Percentiles rank a stretch among this genome's conserved stretches.
These are phyloP conservation scores for Drosophila lacteicornis DNA, from an alignment of 1,140 invertebrate genomes.

Conservation along the genomic window DNA sequence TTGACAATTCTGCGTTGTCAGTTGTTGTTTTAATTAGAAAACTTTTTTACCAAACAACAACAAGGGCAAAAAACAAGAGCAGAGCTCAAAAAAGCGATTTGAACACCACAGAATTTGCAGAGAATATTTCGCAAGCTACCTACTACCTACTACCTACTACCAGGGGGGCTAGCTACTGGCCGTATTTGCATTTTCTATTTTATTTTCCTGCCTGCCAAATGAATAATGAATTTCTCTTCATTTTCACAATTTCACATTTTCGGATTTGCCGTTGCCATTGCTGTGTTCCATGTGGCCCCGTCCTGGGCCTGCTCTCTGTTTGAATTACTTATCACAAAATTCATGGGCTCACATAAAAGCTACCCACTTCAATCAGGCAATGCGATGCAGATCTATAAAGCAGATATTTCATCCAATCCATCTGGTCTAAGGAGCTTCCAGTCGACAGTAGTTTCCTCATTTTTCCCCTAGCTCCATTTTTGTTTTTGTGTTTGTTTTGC, in stretches of 20 bases:
- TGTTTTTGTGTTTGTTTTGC: constrained; percentile 79
- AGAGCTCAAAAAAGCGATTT: constrained; percentile 79
- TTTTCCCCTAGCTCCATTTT: not conserved
- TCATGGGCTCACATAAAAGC: constrained; percentile 32
- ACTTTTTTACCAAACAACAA: constrained; percentile 78
- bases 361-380: constrained; percentile 34
- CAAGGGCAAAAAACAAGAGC: constrained; percentile 40
- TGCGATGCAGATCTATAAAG: constrained; percentile 21
- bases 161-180: constrained; percentile 14
- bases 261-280: constrained; percentile 12
- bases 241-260: constrained; percentile 44
- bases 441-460: not conserved
- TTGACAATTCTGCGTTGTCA: constrained; percentile 81
- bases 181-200: constrained; percentile 80
- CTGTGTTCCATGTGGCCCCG: constrained; percentile 20
- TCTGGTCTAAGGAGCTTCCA: constrained; percentile 22
- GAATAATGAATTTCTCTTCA: constrained; percentile 79
- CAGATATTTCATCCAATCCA: constrained; percentile 38
- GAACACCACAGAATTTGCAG: constrained; percentile 64
- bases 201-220: constrained; percentile 73
- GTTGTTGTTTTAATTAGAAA: constrained; percentile 83
- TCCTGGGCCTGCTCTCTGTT: not conserved
- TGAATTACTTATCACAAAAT: constrained; percentile 48
- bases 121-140: constrained; percentile 1
- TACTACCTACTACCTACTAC: too few species aligned